Base-by-base conservation (phyloP, 2,888 invertebrate species). In the Trissonchulus latispiculum region DNA sequence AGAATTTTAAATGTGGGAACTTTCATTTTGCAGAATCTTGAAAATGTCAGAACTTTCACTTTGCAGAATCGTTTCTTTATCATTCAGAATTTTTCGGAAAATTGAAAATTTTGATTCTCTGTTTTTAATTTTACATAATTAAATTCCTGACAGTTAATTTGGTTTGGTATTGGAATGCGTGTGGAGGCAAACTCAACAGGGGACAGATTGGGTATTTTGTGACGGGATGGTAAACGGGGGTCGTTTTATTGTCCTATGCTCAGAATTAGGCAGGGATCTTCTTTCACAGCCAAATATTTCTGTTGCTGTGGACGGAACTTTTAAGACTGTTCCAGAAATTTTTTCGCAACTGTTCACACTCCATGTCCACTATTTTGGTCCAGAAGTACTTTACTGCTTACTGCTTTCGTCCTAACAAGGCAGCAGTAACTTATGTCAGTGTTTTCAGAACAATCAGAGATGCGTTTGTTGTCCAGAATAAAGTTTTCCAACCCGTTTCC, bases 281-380 rank as follows among this genome's bases (percentile, higher is more conserved):
- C 23, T 48, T 8, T 48, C 8, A 15, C 48, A 48, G 23, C 48
- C 48, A 8, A 48, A 48, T 48, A 23, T 48, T 48, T 48, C 64
- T 62, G 64, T 62, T n/a, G 8, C 3, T 62, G n/a, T 62, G 64
- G 64, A 62, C 64, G 64, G 64, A 18, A 62, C 64, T 18, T 62
- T 62, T 29, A 29, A 62, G 3, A 3, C 64, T 8, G 64, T 62
- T 62, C 64, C 64, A 62, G 28, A 62, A 18, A 18, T 62, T 18
- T 62, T 62, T n/a, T 3, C 28, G 15, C 64, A 62, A 62, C n/a
- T 62, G n/a, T 62, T 62, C 64, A 62, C 64, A 29, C 31, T 62
- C 8, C 64, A 62, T 29, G n/a, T 29, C 28, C 8, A 48, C 48
- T 48, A 15, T 48, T 23, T 15, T 23, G 48, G 48, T 23, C 8